Conservation (phyloP, 2,888 invertebrate species). For the Synanthedon formicaeformis region DNA sequence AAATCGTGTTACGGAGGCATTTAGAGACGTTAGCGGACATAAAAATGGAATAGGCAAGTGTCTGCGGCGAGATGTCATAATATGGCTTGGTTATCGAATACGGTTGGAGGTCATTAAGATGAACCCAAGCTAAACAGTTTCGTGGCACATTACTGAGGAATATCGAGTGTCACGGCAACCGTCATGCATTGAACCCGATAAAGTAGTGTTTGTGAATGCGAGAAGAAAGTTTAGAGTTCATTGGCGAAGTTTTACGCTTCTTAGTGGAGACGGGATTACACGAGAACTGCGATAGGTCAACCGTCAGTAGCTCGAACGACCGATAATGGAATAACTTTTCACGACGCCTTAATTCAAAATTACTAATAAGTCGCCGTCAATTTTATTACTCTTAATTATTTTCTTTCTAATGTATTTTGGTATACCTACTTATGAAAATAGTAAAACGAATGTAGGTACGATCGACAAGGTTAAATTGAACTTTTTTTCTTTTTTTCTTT, state of each 20-base stretch:
- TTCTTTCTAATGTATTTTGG: too few species aligned
- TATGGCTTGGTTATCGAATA: background rate
- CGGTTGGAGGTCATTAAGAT: background rate
- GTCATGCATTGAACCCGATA: slow-evolving; percentile 18
- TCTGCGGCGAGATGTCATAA: background rate
- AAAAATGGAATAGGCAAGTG: background rate
- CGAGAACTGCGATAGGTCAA: slow-evolving; percentile 58
- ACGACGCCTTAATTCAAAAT: slow-evolving; percentile 26
- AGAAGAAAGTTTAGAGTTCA: slow-evolving; percentile 40
- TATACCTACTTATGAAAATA: too few species aligned
- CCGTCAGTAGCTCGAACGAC: slow-evolving; percentile 15
- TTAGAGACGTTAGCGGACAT: slow-evolving; percentile 2
- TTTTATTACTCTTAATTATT: too few species aligned
- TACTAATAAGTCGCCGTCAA: slow-evolving; percentile 3
- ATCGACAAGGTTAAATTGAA: too few species aligned
- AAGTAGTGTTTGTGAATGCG: slow-evolving; percentile 64
- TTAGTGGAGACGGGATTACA: slow-evolving; percentile 51
- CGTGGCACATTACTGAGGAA: slow-evolving; percentile 17
- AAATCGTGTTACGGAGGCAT: slow-evolving; percentile 10
- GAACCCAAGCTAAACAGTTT: background rate
- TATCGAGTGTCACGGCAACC: slow-evolving; percentile 27
- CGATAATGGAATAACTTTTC: slow-evolving; percentile 51
- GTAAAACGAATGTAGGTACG: too few species aligned
- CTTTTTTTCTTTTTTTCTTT: too few species aligned
- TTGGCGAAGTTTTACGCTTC: slow-evolving; percentile 42